phyloP scores from a whole-genome alignment of 2,888 invertebrate genomes.

The Cephus sareptanus region DNA sequence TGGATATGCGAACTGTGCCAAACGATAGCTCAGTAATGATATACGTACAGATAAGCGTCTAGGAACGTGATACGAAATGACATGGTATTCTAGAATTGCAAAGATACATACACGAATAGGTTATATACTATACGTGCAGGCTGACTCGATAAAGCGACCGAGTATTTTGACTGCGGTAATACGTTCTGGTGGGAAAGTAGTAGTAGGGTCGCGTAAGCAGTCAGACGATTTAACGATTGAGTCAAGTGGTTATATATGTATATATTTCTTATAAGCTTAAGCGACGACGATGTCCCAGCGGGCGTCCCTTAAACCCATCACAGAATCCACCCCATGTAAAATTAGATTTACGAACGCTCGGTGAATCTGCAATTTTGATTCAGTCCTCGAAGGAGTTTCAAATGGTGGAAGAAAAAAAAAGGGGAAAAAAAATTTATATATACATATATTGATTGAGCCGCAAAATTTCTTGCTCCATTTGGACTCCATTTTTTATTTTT shows the following conservation, averaged over 20 bases:
- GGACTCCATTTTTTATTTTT: background rate
- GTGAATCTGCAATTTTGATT: background rate
- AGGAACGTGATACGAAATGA: background rate
- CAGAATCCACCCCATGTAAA: background rate
- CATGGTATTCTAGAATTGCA: background rate
- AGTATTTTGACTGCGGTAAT: background rate
- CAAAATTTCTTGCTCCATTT: background rate
- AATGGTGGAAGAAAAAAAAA: background rate
- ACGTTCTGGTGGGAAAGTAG: background rate
- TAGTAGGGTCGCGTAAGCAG: background rate
- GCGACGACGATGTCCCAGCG: background rate
- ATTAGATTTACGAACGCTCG: background rate
- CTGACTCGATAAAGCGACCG: background rate
- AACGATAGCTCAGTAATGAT: background rate
- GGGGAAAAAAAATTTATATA: background rate
- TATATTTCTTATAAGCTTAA: background rate
- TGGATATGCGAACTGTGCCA: background rate
- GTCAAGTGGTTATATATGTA: background rate
- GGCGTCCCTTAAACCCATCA: background rate
- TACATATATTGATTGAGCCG: background rate
- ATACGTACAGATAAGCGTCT: background rate
- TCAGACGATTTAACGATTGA: background rate
- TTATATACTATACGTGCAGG: background rate
- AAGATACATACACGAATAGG: background rate
- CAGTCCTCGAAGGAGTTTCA: background rate